Conservation (phyloP, 2,797 vertebrate genomes). For the Microtus californicus region DNA sequence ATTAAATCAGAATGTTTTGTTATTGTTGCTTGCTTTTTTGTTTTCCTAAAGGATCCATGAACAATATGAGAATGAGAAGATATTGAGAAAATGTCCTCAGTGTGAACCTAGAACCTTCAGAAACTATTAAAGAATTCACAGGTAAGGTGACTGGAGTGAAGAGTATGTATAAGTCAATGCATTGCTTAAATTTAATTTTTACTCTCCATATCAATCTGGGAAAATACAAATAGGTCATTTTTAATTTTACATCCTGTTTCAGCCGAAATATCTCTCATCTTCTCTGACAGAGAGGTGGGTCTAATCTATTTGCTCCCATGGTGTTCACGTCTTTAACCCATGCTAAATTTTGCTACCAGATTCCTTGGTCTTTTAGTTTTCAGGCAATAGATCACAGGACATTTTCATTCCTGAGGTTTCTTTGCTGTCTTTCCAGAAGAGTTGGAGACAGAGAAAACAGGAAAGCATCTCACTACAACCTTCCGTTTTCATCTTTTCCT, state of each 20-base stretch:
- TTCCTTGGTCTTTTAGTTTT: neutral
- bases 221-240: neutral
- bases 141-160: neutral
- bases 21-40: neutral
- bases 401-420: neutral
- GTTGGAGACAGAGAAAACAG: neutral
- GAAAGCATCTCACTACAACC: rapidly evolving
- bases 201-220: neutral
- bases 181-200: neutral
- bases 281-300: neutral
- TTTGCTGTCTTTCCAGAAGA: neutral
- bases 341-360: neutral
- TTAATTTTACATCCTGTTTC: neutral
- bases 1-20: neutral
- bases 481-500: neutral
- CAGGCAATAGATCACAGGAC: neutral
- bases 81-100: neutral
- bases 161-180: neutral
- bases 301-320: too few species aligned
- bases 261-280: neutral
- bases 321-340: neutral
- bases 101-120: neutral
- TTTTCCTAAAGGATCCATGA: neutral
- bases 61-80: neutral
- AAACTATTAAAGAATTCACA: neutral